Evolutionary conservation across 2,888 invertebrate genomes (phyloP).

Genomic region (Apodemia zela): DNA sequence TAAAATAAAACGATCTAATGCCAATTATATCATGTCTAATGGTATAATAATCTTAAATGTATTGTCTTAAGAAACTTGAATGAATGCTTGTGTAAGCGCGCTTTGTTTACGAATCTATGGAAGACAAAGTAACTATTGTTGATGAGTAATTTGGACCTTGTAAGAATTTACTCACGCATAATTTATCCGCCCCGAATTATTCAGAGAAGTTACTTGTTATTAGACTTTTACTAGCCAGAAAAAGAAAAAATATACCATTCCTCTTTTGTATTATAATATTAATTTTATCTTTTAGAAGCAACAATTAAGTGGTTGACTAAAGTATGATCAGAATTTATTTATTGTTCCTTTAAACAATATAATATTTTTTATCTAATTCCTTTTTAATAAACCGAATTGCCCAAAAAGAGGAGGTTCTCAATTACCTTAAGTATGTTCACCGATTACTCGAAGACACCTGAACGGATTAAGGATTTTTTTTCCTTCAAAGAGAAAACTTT

Average conservation of each 20-base stretch:
- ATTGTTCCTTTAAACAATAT: no score
- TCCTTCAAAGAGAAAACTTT: no score
- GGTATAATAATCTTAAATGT: background rate
- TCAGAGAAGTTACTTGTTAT: background rate
- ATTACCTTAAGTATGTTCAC: no score
- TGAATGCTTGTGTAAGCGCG: background rate
- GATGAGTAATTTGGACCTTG: background rate
- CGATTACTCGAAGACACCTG: no score
- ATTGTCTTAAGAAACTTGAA: background rate
- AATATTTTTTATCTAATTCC: no score
- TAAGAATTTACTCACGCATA: constrained; percentile 4
- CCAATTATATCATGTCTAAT: background rate
- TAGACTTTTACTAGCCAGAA: background rate
- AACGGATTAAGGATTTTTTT: no score
- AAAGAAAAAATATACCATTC: background rate
- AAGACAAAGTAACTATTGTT: constrained; percentile 3
- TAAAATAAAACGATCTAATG: no score
- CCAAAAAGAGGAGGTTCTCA: no score
- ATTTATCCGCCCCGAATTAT: background rate
- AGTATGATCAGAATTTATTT: background rate
- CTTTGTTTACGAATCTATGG: background rate
- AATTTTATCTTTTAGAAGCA: background rate
- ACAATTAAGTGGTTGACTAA: background rate
- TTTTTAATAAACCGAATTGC: no score
- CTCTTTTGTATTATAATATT: background rate